A percentile compares a stretch with the other conserved stretches of the same genome.
phyloP scores from a whole-genome alignment of 2,113 vertebrate genomes.

The Camelus dromedarius region DNA sequence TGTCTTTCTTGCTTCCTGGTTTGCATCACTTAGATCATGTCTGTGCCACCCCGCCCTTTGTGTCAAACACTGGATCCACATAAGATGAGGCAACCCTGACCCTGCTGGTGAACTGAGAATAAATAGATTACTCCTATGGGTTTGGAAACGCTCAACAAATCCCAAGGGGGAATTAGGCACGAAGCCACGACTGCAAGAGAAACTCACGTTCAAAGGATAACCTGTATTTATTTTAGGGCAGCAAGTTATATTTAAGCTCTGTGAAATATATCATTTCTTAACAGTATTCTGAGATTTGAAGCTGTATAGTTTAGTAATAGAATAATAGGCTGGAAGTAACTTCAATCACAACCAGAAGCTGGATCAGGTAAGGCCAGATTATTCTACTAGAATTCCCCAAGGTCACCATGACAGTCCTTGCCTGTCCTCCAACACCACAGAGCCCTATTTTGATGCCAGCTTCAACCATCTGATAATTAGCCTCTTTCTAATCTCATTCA shows the following conservation, averaged over 20 bases:
- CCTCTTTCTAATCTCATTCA: neutral
- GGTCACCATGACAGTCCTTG: neutral
- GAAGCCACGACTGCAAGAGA: neutral
- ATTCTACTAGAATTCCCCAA: neutral
- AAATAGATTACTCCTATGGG: neutral
- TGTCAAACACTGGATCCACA: neutral
- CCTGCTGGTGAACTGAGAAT: constrained; percentile 11
- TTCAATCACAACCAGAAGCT: neutral
- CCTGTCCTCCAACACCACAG: neutral
- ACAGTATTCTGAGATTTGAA: neutral
- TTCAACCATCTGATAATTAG: neutral
- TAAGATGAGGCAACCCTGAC: neutral
- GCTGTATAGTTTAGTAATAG: neutral
- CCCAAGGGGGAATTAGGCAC: neutral
- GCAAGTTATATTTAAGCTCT: constrained; percentile 11
- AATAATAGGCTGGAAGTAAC: neutral
- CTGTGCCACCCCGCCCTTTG: constrained; percentile 44
- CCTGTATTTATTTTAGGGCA: constrained; percentile 23
- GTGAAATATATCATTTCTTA: neutral
- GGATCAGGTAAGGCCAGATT: neutral
- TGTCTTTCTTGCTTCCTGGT: constrained; percentile 21
- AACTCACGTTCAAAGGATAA: neutral
- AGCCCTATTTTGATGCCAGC: neutral
- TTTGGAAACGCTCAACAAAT: constrained; percentile 46
- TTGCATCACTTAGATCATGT: constrained; percentile 45